Percentiles rank a stretch among this genome's conserved stretches.
Evolutionary conservation across 2,797 vertebrate species (phyloP).

Genomic region (Lithobates sylvaticus): DNA sequence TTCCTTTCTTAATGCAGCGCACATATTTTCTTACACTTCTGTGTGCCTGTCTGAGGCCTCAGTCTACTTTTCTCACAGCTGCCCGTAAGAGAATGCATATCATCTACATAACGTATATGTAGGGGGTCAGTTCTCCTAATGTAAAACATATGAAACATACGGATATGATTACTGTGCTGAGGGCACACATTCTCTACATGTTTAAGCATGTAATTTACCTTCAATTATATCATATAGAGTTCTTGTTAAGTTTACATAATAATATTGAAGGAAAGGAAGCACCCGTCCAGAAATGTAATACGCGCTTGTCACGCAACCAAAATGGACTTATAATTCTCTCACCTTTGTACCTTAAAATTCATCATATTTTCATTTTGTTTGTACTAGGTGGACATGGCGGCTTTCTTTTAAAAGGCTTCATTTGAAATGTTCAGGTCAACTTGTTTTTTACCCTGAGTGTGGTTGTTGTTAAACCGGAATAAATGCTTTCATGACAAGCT

Average conservation of each 20-base stretch:
- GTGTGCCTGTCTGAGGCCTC: neutral
- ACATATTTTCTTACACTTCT: too few species aligned
- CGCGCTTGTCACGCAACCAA: neutral
- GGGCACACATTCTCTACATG: constrained; percentile 9
- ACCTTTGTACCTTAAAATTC: neutral
- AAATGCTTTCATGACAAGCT: too few species aligned
- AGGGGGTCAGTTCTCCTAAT: constrained; percentile 7
- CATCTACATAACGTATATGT: neutral
- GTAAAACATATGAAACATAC: constrained; percentile 9
- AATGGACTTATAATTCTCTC: neutral
- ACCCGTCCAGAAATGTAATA: neutral
- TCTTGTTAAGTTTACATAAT: neutral
- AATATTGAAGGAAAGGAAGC: neutral
- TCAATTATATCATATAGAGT: neutral
- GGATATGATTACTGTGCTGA: neutral
- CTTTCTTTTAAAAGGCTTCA: neutral
- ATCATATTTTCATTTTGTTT: neutral
- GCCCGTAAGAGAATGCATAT: neutral
- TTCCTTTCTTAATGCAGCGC: too few species aligned
- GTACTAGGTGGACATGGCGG: neutral
- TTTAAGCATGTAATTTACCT: neutral
- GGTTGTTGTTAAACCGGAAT: neutral
- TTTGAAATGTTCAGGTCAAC: too few species aligned
- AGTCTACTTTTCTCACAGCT: neutral
- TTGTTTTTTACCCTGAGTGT: neutral